These are phyloP conservation scores for Urocitellus parryii DNA, from an alignment of 2,113 vertebrate species.

Conservation along the genomic window DNA sequence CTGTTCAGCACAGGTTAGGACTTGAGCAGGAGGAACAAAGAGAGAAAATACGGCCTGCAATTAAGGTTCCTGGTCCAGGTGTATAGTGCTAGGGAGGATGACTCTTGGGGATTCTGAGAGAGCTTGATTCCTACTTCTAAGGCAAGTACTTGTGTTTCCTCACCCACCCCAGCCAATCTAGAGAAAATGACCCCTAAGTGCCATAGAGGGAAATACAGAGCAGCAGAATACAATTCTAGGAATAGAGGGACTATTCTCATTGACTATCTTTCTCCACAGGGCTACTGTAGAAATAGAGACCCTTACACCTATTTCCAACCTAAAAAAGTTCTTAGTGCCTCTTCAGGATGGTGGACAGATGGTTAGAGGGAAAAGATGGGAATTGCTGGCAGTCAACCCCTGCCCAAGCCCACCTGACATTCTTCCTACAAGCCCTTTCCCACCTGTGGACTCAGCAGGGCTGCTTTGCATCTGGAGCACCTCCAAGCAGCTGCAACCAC, in stretches of 20 bases:
- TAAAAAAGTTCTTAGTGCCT: neutral
- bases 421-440: neutral
- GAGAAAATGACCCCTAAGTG: neutral
- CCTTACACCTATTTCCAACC: neutral
- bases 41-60: neutral
- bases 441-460: neutral
- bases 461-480: neutral
- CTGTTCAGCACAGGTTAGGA: neutral
- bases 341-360: neutral
- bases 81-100: neutral
- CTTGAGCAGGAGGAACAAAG: neutral
- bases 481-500: neutral
- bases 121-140: neutral
- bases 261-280: neutral
- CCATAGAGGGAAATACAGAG: neutral
- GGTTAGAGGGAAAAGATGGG: neutral
- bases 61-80: neutral
- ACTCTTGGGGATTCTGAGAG: no score
- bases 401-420: neutral
- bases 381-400: neutral
- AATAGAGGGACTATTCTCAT: neutral
- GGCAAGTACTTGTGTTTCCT: neutral
- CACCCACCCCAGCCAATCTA: fast-evolving
- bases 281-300: neutral
- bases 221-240: fast-evolving